Evolutionary conservation across 2,113 vertebrate genomes (phyloP).

Genomic region (Muscicapa adusta): DNA sequence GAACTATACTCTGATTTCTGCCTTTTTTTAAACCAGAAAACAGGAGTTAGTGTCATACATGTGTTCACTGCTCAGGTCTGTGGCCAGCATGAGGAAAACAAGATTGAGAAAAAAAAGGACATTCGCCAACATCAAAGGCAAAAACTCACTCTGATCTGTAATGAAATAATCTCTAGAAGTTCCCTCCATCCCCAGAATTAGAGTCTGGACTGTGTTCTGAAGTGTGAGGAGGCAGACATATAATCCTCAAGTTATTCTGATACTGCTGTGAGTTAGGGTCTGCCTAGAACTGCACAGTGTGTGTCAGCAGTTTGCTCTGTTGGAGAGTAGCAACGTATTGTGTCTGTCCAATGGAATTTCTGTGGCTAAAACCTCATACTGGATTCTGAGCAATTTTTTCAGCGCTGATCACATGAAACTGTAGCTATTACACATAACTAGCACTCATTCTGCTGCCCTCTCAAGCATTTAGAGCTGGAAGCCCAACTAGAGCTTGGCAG

Average conservation of each 20-base stretch:
- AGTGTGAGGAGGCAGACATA: background rate
- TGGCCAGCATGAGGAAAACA: background rate
- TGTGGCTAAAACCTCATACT: background rate
- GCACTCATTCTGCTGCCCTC: background rate
- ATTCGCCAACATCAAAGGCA: background rate
- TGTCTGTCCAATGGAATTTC: background rate
- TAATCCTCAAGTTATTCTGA: background rate
- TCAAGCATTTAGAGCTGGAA: background rate
- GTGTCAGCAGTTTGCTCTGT: background rate
- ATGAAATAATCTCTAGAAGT: background rate
- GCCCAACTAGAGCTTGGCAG: background rate
- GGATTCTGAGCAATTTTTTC: background rate
- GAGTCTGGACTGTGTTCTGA: background rate
- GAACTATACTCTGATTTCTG: background rate
- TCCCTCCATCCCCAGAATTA: background rate
- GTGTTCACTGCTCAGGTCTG: background rate
- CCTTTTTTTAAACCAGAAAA: background rate
- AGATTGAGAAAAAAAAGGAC: accelerated
- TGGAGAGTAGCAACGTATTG: background rate
- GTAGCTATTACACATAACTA: background rate
- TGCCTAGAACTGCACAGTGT: background rate
- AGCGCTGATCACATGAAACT: background rate
- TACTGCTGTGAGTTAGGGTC: background rate
- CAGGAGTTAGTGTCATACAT: background rate
- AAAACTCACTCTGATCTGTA: background rate